Base-by-base conservation (phyloP, 2,113 vertebrate species). In the Pitta sordida region DNA sequence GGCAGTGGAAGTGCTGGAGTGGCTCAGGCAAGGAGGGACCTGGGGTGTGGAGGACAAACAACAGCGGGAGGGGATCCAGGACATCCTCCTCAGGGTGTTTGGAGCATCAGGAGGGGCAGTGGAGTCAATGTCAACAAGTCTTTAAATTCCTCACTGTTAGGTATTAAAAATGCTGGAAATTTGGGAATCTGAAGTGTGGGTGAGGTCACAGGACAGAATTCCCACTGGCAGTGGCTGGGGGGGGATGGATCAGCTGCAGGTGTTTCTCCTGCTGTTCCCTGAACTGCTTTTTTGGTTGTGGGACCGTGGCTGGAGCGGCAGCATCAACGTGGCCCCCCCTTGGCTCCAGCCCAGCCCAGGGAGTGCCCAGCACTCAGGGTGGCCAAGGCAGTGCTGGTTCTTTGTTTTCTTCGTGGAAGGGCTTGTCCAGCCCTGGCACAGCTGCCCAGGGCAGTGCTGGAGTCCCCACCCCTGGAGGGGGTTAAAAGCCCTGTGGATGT, bases 71-170 rank as follows among this genome's bases (percentile, higher is more conserved):
- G 58, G 59, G 32, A 23, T 17, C 59, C 49, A 43, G 16, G 26
- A 15, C 60, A 7, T 51, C 24, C 58, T 29, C 27, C 17, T 10
- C 0, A 0, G 27, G 16, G 37, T 17, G 1, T 22, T 64, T 6
- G 39, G 62, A 83, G 13, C 62, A 8, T 17, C 5, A 9, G 15
- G 32, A 32, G 37, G 15, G 37, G 56, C 4, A 16, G 21, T 6
- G 7, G 52, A 53, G 71, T 34, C 10, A 26, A 5, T 58, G 43
- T 29, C 27, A 15, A 22, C 1, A 13, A 34, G 52, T 29, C 71
- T 34, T 53, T 32, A 43, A 70, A 63, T 16, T 17, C 9, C 23
- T 64, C 27, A 4, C 1, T 15, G 3, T 63, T 16, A 3, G n/a
- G n/a, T 2, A 13, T 30, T 37, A 7, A 62, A 67, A 74, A 41